Base-by-base conservation (phyloP, 2,113 vertebrate species). In the Psettodes erumei region DNA sequence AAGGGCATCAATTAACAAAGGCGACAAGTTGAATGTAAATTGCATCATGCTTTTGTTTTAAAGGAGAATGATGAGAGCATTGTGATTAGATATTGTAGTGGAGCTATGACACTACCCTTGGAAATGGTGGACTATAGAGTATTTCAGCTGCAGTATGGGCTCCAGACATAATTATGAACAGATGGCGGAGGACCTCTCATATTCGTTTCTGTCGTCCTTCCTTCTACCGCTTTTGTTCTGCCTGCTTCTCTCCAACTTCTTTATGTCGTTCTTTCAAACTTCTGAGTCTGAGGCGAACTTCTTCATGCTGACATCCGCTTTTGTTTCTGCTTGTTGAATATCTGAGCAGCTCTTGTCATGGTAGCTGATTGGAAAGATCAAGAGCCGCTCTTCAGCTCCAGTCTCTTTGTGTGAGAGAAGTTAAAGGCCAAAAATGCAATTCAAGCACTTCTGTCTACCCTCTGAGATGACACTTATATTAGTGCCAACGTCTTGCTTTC, bases 351-450 rank as follows among this genome's bases (percentile, higher is more conserved):
- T 83, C 88, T 86, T 83, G 88, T 89, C 87, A 40, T 76, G 73
- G 65, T 10, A 53, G 75, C 78, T 89, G 90, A 91, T 91, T 88
- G 87, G 81, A 61, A 88, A 85, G 89, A 91, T 93, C 91, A 92
- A 91, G 86, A 85, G 77, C 56, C 2, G 63, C 77, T 67, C 81
- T 69, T 82, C 76, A 75, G 10, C 89, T 77, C 12, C 71, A 79
- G 60, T 78, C 66, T 85, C 83, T 87, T 83, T 85, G 76, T 76
- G 40, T 45, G 71, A 68, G 61, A 88, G 67, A 67, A 78, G 87
- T 88, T 86, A 79, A 86, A 86, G 81, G 73, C 77, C 77, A 84
- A 79, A 90, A 92, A 77, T 88, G 89, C 89, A 77, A 89, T 83
- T 86, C 83, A 73, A 86, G 89, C 91, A 91, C 64, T 90, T 90